A percentile compares a stretch with the other conserved stretches of the same genome.
Conservation (phyloP, 53 echinoderm and acorn worm species). For the Stichopus horrens region DNA sequence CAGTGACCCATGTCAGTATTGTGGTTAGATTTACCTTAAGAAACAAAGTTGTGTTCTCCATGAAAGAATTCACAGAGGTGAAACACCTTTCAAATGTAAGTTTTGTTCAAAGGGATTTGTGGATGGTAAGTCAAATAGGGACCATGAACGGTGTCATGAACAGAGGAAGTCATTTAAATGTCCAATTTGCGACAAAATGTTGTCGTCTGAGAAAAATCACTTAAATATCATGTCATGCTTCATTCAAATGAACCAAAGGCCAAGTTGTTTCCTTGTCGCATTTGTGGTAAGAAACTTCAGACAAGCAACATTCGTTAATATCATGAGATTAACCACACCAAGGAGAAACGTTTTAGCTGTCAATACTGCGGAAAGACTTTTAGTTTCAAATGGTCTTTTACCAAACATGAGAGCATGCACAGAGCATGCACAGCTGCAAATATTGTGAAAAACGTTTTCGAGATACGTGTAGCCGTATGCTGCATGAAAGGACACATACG, state of each 20-base stretch:
- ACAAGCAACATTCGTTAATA: too few relatives aligned
- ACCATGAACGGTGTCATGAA: slow-evolving; percentile 37
- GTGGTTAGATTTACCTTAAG: slow-evolving; percentile 44
- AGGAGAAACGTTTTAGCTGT: slow-evolving; percentile 8
- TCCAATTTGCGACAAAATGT: slow-evolving; percentile 19
- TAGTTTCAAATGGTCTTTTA: not conserved
- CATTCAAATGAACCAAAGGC: too few relatives aligned
- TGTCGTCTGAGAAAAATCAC: not conserved
- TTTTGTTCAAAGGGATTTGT: slow-evolving; percentile 39
- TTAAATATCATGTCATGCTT: not conserved
- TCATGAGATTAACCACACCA: not conserved
- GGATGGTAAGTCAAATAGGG: not conserved
- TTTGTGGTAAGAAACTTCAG: too few relatives aligned
- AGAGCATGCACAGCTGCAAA: not conserved
- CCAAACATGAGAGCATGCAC: slow-evolving; percentile 19
- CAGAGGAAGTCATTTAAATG: not conserved
- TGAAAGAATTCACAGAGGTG: slow-evolving; percentile 51
- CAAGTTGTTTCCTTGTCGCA: too few relatives aligned
- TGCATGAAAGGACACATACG: slow-evolving; percentile 41
- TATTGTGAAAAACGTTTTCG: slow-evolving; percentile 21
- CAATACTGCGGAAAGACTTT: not conserved
- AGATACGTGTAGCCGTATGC: not conserved
- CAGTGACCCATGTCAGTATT: slow-evolving; percentile 43
- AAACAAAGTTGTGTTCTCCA: slow-evolving; percentile 43
- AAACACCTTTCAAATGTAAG: slow-evolving; percentile 56